Evolutionary conservation across 1,140 invertebrate genomes (phyloP).

Genomic region (Eriosoma lanigerum): DNA sequence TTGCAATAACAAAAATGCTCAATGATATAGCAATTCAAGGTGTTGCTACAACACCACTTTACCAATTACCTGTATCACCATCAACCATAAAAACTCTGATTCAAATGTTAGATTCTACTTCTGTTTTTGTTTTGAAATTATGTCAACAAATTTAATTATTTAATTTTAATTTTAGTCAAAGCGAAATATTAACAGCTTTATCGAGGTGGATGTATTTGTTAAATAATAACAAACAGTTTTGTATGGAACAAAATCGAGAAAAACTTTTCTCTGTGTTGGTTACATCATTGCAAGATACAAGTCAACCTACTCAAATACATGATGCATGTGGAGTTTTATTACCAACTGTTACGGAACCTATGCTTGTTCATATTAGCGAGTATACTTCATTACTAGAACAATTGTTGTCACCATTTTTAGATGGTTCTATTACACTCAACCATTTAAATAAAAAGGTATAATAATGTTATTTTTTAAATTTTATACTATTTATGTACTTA

Average conservation of each 20-base stretch:
- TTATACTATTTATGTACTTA: not conserved
- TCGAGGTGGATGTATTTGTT: conserved; percentile 71
- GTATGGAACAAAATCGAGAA: conserved; percentile 52
- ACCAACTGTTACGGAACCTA: conserved; percentile 64
- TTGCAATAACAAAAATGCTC: conserved; percentile 56
- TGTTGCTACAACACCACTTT: conserved; percentile 38
- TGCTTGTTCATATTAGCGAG: conserved; percentile 59
- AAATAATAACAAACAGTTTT: conserved; percentile 54
- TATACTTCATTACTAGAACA: conserved; percentile 47
- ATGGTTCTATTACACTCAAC: conserved; percentile 36
- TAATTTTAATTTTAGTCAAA: conserved; percentile 62
- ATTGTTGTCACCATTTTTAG: conserved; percentile 58
- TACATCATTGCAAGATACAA: conserved; percentile 55
- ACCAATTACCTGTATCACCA: conserved; percentile 18
- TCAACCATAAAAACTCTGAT: conserved; percentile 44
- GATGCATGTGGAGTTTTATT: conserved; percentile 66
- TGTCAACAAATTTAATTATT: too few species aligned
- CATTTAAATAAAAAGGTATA: conserved; percentile 46
- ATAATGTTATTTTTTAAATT: conserved; percentile 5
- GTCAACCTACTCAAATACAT: conserved; percentile 61
- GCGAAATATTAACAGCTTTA: conserved; percentile 68
- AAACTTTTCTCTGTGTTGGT: conserved; percentile 53
- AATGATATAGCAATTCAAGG: conserved; percentile 39
- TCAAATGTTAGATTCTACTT: conserved; percentile 16
- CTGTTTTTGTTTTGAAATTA: not conserved